Evolutionary conservation across 2,797 vertebrate species (phyloP).

Genomic region (Poeciliopsis gracilis): DNA sequence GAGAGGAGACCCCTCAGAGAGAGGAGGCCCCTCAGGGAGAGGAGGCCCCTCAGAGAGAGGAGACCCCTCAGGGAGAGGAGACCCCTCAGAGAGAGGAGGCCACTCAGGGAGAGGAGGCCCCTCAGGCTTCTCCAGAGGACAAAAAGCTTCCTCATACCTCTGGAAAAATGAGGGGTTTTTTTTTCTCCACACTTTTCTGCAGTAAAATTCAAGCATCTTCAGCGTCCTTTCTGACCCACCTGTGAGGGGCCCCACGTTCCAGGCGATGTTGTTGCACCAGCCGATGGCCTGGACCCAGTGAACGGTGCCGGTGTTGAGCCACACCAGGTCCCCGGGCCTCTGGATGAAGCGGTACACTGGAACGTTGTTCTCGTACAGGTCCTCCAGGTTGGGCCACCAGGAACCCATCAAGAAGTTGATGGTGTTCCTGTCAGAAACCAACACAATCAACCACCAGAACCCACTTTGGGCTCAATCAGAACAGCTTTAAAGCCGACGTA

Average conservation of each 20-base stretch:
- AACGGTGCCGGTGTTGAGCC: slow-evolving; percentile 97
- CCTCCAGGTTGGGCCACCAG: slow-evolving; percentile 99
- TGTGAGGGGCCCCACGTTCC: slow-evolving; percentile 97
- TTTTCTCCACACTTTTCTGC: no score
- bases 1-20: no score
- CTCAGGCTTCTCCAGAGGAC: background rate
- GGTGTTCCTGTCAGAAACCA: slow-evolving; percentile 86
- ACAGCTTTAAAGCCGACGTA: slow-evolving; percentile 56
- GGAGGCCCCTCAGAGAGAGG: background rate
- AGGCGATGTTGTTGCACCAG: slow-evolving; percentile 99
- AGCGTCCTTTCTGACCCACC: slow-evolving; percentile 75
- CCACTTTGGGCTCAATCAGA: background rate
- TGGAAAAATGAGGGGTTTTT: background rate
- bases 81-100: no score
- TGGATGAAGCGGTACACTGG: slow-evolving; percentile 98
- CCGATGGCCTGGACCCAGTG: slow-evolving; percentile 99
- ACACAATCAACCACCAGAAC: background rate
- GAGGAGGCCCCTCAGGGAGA: background rate
- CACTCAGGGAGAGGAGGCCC: background rate
- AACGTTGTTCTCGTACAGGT: slow-evolving; percentile 96
- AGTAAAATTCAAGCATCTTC: no score
- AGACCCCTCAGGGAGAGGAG: no score
- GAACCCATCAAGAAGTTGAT: slow-evolving; percentile 99
- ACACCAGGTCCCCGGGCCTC: slow-evolving; percentile 96
- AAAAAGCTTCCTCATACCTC: background rate